phyloP scores from a whole-genome alignment of 2,888 invertebrate genomes.

The Tridacna gigas region DNA sequence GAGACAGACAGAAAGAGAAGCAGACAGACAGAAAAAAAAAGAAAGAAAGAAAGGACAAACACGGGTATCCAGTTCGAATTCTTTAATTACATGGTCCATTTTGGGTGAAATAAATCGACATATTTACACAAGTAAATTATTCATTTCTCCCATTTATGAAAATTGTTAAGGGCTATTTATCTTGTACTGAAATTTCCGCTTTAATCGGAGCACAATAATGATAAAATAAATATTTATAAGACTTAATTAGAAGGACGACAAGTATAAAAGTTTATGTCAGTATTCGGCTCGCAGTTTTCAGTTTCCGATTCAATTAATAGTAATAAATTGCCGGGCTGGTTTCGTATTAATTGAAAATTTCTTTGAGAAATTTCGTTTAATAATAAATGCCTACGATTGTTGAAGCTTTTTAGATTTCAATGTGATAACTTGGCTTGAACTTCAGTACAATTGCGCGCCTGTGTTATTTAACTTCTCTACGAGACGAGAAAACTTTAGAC shows the following conservation, averaged over 20 bases:
- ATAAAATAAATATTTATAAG: conserved; percentile 56
- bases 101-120: conserved; percentile 23
- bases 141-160: conserved; percentile 40
- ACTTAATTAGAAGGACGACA: conserved; percentile 43
- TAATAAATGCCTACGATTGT: conserved; percentile 21
- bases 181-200: conserved; percentile 43
- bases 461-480: too few species aligned
- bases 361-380: conserved; percentile 26
- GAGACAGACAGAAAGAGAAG: conserved; percentile 1
- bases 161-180: conserved; percentile 40
- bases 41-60: neutral
- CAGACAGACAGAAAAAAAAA: neutral
- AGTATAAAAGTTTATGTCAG: conserved; percentile 22
- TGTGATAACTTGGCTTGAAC: conserved; percentile 6
- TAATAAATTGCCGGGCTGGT: conserved; percentile 31
- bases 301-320: conserved; percentile 36
- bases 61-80: neutral
- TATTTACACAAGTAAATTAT: conserved; percentile 37
- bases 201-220: conserved; percentile 38
- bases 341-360: conserved; percentile 27
- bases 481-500: too few species aligned
- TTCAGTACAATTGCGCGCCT: neutral
- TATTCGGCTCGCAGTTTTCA: conserved; percentile 7
- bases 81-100: conserved; percentile 28
- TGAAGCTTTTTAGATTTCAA: conserved; percentile 15